Conservation (phyloP, 2,888 invertebrate genomes). For the Erebia epiphron region DNA sequence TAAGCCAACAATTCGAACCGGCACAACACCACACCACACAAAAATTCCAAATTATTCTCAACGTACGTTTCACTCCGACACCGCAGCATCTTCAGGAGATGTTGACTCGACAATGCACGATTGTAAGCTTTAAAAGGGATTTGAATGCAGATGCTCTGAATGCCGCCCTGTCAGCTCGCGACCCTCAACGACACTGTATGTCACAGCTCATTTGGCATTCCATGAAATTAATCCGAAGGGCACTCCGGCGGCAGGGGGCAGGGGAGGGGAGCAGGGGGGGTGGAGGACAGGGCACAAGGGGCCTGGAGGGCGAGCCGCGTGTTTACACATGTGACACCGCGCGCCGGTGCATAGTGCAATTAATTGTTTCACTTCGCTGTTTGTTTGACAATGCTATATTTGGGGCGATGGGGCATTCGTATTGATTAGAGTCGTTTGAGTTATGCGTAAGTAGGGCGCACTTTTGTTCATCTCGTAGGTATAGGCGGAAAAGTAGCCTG, state of each 20-base stretch:
- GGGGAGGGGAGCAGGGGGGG: constrained; percentile 36
- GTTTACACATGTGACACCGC: constrained; percentile 65
- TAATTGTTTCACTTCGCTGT: constrained; percentile 60
- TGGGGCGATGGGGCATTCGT: constrained; percentile 18
- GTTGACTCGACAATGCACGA: no score
- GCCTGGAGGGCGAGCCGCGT: constrained; percentile 46
- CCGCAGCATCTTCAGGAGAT: no score
- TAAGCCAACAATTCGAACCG: no score
- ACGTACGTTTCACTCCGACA: no score
- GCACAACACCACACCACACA: no score
- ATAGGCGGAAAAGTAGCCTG: no score
- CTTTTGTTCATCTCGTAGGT: no score
- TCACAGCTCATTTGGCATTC: constrained; percentile 81
- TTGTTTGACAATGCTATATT: constrained; percentile 47
- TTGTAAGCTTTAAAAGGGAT: no score
- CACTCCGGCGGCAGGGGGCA: constrained; percentile 54
- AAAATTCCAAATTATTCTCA: no score
- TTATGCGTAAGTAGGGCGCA: not conserved
- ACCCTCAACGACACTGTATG: constrained; percentile 37
- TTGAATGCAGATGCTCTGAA: constrained; percentile 37
- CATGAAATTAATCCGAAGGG: constrained; percentile 77
- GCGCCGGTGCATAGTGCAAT: constrained; percentile 64
- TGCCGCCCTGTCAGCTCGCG: constrained; percentile 1
- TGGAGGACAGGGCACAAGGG: constrained; percentile 40
- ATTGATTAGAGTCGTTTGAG: not conserved